Conservation (phyloP, 2,888 invertebrate species). For the Tortrix viridana region DNA sequence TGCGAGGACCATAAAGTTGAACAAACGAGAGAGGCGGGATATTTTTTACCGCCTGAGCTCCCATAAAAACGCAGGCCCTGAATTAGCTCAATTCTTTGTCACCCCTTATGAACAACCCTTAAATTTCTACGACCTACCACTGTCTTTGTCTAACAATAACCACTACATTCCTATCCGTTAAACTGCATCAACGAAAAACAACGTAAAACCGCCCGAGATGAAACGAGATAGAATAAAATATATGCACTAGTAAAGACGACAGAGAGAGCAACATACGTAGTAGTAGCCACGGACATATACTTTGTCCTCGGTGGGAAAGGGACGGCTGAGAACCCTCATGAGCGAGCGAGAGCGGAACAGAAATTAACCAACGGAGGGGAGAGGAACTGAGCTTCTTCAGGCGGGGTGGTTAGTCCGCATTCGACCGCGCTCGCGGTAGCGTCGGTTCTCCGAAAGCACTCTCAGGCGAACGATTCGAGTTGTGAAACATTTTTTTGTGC, state of each 20-base stretch:
- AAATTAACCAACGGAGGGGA: conserved; percentile 83
- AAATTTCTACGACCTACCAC: conserved; percentile 81
- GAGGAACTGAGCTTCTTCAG: conserved; percentile 80
- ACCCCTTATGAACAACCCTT: conserved; percentile 83
- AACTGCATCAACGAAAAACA: conserved; percentile 84
- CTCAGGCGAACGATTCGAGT: conserved; percentile 69
- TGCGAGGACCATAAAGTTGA: conserved; percentile 78
- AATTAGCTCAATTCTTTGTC: conserved; percentile 84
- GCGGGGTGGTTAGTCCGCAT: conserved; percentile 84
- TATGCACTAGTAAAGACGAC: conserved; percentile 81
- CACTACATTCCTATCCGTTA: conserved; percentile 84
- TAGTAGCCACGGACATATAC: conserved; percentile 76
- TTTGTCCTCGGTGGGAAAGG: conserved; percentile 70
- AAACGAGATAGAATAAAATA: conserved; percentile 84
- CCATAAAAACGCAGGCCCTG: conserved; percentile 82
- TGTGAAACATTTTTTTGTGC: conserved; percentile 72
- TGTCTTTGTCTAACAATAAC: conserved; percentile 84
- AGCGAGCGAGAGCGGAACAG: conserved; percentile 69
- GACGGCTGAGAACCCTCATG: conserved; percentile 70
- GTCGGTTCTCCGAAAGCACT: conserved; percentile 58
- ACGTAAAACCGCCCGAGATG: conserved; percentile 82
- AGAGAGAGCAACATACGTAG: conserved; percentile 79
- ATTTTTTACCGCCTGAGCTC: conserved; percentile 81
- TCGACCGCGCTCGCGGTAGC: conserved; percentile 76
- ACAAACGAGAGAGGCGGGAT: conserved; percentile 84